Evolutionary conservation across 2,113 vertebrate genomes (phyloP), one percentile per base, ranked within the genome.

Genomic region (Cettia cetti): DNA sequence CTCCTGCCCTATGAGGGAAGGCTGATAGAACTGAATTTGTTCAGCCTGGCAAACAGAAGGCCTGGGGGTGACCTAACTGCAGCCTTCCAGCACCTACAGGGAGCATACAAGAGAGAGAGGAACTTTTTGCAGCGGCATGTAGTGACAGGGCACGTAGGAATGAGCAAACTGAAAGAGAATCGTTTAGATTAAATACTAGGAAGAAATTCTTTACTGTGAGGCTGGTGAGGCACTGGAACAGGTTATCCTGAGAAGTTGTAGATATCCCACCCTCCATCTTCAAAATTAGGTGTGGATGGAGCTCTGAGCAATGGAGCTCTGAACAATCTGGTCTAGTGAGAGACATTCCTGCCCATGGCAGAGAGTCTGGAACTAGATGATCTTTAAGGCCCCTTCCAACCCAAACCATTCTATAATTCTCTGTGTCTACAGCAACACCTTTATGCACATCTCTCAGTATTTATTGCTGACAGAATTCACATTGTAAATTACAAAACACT

Each of bases 241-340:
- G 15, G 4, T 5, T 39, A 23, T 17, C n/a, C 6, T 4, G 1
- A 39, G 23, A 74, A 74, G 28, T 0, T 64, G 18, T 15, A 19
- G 10, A 23, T 53, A 19, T 33, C 7, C 9, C 19, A 74, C 24
- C 9, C n/a, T 22, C 19, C n/a, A 39, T 28, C 59, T 47, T 56
- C 50, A n/a, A 56, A 65, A 60, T 30, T 50, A 85, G 12, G 24
- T 52, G 2, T 49, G 23, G 50, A 75, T 16, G 30, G 60, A 49
- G 10, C 35, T 65, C 70, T 57, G 24, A 65, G 35, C 4, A 74
- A 75, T 16, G 30, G 60, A 49, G 10, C 35, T 65, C 70, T 57
- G 24, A 65, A 30, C 4, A 74, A 47, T 28, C 11, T 54, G n/a
- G 6, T 40, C 15, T 56, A n/a, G 15, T n/a, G 28, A 40, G 11